Evolutionary conservation across 2,797 vertebrate genomes (phyloP).

Genomic region (Pantherophis alleghaniensis): DNA sequence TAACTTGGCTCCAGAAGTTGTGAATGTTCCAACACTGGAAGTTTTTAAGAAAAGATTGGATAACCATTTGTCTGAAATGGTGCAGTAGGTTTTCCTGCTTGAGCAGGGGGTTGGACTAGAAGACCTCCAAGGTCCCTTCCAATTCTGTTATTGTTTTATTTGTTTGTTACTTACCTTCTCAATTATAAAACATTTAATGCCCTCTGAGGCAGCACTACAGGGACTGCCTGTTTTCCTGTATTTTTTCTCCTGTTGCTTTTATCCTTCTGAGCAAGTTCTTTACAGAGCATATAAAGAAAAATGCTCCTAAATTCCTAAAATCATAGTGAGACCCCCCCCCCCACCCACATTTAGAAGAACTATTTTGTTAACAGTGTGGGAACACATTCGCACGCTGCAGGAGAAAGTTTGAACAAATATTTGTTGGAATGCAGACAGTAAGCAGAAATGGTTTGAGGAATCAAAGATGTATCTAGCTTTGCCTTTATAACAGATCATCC

Average conservation of each 20-base stretch:
- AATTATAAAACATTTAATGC: not conserved
- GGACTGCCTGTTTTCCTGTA: not conserved
- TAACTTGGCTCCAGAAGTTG: too few species aligned
- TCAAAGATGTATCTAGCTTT: not conserved
- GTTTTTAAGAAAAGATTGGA: too few species aligned
- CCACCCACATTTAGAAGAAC: not conserved
- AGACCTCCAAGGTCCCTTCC: too few species aligned
- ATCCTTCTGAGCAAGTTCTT: not conserved
- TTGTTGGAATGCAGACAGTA: not conserved
- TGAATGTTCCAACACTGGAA: too few species aligned
- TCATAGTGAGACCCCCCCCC: not conserved
- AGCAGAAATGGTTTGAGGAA: not conserved
- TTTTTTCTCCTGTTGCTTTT: not conserved
- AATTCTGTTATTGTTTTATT: too few species aligned
- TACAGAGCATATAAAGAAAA: not conserved
- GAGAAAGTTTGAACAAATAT: not conserved
- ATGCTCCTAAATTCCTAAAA: not conserved
- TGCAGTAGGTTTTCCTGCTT: too few species aligned
- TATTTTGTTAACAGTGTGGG: not conserved
- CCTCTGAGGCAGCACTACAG: not conserved
- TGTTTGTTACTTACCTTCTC: not conserved
- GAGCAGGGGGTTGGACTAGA: too few species aligned
- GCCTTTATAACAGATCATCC: not conserved
- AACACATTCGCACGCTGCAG: not conserved
- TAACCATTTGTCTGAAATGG: too few species aligned